These are phyloP conservation scores for Sebastes diploproa DNA, from an alignment of 2,797 vertebrate genomes.

Conservation along the genomic window DNA sequence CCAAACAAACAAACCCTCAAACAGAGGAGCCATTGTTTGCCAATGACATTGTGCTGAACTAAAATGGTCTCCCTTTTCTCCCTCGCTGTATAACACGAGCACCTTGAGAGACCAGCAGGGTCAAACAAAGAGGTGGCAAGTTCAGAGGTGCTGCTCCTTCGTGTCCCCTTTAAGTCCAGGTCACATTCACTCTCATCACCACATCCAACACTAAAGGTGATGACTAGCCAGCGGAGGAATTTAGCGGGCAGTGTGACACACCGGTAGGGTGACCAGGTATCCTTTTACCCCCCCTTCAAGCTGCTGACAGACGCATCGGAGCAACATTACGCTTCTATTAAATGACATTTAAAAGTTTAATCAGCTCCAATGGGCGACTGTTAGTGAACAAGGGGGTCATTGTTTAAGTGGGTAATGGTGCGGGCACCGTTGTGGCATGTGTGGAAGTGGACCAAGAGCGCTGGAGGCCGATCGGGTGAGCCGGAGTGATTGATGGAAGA, in stretches of 20 bases:
- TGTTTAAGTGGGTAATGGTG: conserved; percentile 69
- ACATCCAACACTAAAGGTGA: conserved; percentile 30
- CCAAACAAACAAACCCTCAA: conserved; percentile 35
- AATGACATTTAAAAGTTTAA: conserved; percentile 83
- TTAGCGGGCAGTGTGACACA: conserved; percentile 38
- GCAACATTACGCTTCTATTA: conserved; percentile 72
- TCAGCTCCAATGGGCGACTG: conserved; percentile 67
- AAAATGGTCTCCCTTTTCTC: conserved; percentile 24
- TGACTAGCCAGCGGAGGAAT: conserved; percentile 40
- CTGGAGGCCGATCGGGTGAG: conserved; percentile 60
- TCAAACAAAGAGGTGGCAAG: conserved; percentile 22
- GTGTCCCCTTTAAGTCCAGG: conserved; percentile 32
- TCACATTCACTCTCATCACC: conserved; percentile 57
- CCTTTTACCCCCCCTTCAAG: conserved; percentile 54
- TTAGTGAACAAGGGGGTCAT: conserved; percentile 71
- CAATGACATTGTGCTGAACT: conserved; percentile 32
- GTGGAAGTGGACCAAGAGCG: conserved; percentile 42
- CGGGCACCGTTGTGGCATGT: conserved; percentile 26
- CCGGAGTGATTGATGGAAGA: conserved; percentile 43
- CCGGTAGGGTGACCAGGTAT: conserved; percentile 57
- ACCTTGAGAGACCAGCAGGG: conserved; percentile 20
- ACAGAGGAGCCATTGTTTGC: conserved; percentile 54
- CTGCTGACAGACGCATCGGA: conserved; percentile 67
- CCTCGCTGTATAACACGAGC: conserved; percentile 7
- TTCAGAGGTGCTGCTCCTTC: conserved; percentile 33